Conservation (phyloP, 2,888 invertebrate species). For the Neoscelio sp. region DNA sequence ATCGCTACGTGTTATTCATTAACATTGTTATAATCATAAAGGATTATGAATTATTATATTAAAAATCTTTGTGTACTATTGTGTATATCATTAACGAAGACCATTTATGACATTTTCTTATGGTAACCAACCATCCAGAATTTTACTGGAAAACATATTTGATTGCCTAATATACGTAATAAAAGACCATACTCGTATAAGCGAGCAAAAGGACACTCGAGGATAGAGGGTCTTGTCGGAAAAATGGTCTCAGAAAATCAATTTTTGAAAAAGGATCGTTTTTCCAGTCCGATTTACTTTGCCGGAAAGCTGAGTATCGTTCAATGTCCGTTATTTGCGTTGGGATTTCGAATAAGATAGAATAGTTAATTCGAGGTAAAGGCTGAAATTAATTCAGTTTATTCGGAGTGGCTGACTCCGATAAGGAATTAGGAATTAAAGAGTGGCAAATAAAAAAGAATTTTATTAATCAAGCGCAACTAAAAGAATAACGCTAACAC, state of each 20-base stretch:
- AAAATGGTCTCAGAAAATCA: conserved; percentile 37
- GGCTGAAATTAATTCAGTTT: conserved; percentile 29
- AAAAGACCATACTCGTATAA: background rate
- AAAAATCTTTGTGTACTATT: no score
- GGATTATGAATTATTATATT: conserved; percentile 63
- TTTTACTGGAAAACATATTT: no score
- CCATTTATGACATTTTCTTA: no score
- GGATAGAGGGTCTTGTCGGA: background rate
- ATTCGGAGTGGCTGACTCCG: conserved; percentile 3
- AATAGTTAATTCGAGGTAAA: conserved; percentile 31
- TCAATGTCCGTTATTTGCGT: conserved; percentile 31
- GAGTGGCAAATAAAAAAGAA: background rate
- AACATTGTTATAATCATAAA: conserved; percentile 70
- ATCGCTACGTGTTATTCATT: conserved; percentile 31
- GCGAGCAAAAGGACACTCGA: conserved; percentile 2
- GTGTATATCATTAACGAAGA: no score
- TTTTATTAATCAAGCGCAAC: conserved; percentile 1
- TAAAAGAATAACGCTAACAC: no score
- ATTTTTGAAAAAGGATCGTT: conserved; percentile 20
- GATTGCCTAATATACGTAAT: background rate
- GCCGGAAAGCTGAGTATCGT: conserved; percentile 16
- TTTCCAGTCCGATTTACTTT: conserved; percentile 39
- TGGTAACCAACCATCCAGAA: no score
- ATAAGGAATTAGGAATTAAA: conserved; percentile 25
- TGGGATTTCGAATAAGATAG: conserved; percentile 24